Evolutionary conservation across 2,113 vertebrate species (phyloP), one percentile per base, ranked within the genome.

Genomic region (Echinops telfairi): DNA sequence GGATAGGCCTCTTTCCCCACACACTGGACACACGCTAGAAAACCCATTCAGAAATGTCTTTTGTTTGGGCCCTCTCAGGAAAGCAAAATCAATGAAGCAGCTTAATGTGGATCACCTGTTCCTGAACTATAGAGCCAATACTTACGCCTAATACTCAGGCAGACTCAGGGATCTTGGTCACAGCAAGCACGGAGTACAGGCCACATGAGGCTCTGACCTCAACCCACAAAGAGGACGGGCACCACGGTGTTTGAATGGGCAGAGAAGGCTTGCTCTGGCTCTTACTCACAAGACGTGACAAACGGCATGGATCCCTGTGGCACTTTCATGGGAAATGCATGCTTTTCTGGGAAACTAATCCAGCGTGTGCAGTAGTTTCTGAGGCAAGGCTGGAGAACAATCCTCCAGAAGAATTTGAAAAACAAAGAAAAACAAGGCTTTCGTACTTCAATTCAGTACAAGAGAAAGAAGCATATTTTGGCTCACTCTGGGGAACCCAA

Each of bases 391-490:
- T 19, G 33, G 19, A 73, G 70, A 40, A 40, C 12, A 85, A 14
- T 3, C n/a, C 9, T 77, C 66, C 23, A 19, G 23, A 11, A 75
- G 60, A 57, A 7, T 79, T 71, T 58, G 60, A 53, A 36, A 78
- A 84, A 60, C 38, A 33, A 71, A n/a, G n/a, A 84, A 53, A 38
- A 53, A 71, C n/a, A 90, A 82, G 60, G 81, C 84, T n/a, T 33
- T 43, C 36, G 22, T 73, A 25, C 79, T 73, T 88, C 29, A 11
- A 31, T 77, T 47, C 47, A 66, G 53, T 40, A 31, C 11, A 38
- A 70, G 12, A 73, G 62, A 73, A 94, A 71, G n/a, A 83, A 62
- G 14, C 27, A 62, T 3, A 19, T 79, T 88, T 43, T n/a, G 22
- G 53, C 40, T 60, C 58, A 70, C 22, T 14, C 27, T 47, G 38